Percentiles rank a stretch among this genome's conserved stretches.
These are phyloP conservation scores for Chironex yamaguchii DNA, from an alignment of 30 jellyfish, hydroid and myxozoan genomes.

Conservation along the genomic window DNA sequence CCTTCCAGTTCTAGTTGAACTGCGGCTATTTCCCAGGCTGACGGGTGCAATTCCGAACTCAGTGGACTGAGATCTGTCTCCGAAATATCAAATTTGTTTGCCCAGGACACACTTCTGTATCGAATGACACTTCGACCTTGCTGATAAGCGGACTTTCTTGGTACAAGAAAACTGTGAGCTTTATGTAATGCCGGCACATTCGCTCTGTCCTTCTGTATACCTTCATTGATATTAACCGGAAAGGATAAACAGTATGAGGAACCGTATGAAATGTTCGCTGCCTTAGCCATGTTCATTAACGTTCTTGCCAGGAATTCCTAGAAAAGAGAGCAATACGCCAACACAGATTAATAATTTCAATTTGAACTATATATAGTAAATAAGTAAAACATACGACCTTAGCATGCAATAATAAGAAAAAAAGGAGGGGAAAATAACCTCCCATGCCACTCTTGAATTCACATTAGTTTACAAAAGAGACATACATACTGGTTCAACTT, in stretches of 20 bases:
- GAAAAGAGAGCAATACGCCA: background rate
- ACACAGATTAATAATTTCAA: too few species aligned
- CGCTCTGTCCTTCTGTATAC: conserved; percentile 5
- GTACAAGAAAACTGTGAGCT: conserved; percentile 73
- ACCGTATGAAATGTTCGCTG: conserved; percentile 63
- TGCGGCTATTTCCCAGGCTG: conserved; percentile 81
- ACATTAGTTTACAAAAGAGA: too few species aligned
- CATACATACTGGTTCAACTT: too few species aligned
- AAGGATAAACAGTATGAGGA: conserved; percentile 72
- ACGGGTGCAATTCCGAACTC: conserved; percentile 51
- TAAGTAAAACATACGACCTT: too few species aligned
- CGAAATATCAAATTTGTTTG: conserved; percentile 4
- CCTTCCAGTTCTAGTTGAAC: conserved; percentile 88
- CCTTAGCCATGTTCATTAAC: conserved; percentile 64
- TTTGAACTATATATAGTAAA: too few species aligned
- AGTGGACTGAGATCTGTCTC: background rate
- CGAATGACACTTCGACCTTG: conserved; percentile 50
- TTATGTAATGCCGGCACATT: conserved; percentile 61
- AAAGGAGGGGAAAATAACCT: too few species aligned
- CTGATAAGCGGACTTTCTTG: conserved; percentile 58
- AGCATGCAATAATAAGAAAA: too few species aligned
- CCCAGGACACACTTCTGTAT: conserved; percentile 41
- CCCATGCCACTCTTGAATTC: too few species aligned
- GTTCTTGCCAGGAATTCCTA: conserved; percentile 76
- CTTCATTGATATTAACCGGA: conserved; percentile 55